Conservation (phyloP, 2,113 vertebrate genomes). For the Maccullochella peelii region DNA sequence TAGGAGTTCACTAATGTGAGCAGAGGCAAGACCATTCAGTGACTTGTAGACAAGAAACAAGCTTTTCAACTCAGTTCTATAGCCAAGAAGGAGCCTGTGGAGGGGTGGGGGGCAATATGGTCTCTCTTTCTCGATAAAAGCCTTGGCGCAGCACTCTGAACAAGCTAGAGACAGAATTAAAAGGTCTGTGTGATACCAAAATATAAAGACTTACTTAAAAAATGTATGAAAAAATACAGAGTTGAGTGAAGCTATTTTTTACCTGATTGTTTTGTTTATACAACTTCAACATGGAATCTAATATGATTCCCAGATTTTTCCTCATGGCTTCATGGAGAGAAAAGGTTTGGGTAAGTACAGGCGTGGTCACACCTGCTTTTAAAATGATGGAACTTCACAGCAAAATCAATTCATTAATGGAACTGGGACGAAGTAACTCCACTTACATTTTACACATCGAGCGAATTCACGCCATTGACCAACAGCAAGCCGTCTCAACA, state of each 20-base stretch:
- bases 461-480: neutral
- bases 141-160: neutral
- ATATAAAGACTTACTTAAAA: no score
- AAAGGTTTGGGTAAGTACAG: no score
- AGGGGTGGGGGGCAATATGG: neutral
- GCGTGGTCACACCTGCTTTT: no score
- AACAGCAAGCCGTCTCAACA: neutral
- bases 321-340: no score
- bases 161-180: neutral
- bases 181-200: neutral
- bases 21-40: no score
- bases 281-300: neutral
- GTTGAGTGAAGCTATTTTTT: neutral
- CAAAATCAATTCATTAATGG: neutral
- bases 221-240: neutral
- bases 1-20: neutral
- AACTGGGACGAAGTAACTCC: neutral
- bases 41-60: neutral
- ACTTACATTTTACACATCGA: neutral
- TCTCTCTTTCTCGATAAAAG: slow-evolving; percentile 10
- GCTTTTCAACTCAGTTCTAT: slow-evolving; percentile 1
- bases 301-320: no score
- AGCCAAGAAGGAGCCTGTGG: neutral
- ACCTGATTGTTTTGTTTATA: neutral
- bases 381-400: no score